Evolutionary conservation across 30 jellyfish, hydroid and myxozoan genomes (phyloP), one percentile per base, ranked within the genome.

Genomic region (Aurelia aurita): DNA sequence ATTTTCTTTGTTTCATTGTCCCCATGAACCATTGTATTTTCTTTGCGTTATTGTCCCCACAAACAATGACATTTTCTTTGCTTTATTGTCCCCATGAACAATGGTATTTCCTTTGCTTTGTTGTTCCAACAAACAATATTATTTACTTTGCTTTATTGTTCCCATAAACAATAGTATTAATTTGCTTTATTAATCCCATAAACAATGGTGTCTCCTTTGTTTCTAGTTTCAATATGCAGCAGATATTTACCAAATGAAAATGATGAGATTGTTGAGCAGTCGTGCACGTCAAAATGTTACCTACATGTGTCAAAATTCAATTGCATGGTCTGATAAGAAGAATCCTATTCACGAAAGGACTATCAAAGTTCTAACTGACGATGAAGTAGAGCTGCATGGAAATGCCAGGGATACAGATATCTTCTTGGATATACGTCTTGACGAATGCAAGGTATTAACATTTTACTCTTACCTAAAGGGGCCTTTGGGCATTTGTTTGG

Each of bases 201-300:
- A 29, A 45, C 27, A n/a, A 22, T 10, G n/a, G 85, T 44, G 14
- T 46, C 21, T 43, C 22, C 58, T 51, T 29, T 64, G 51, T 34
- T 65, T 70, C 23, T 62, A 94, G 99, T 69, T 94, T 74, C 91
- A 86, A 58, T 94, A 89, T 62, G 92, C 99, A 18, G 97, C 98
- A 6, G 91, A 86, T 32, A 72, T 74, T 4, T 95, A 71, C 63
- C 99, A 94, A 66, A 51, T 94, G 73, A 94, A 96, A 43, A 90
- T 76, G 97, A 53, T 94, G 91, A 90, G 95, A 51, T 47, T 94
- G 55, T 81, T 90, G 35, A 94, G 99, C 80, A 72, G 44, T 73
- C 80, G 73, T 32, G 99, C 96, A 13, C 62, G 96, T 18, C 99
- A 94, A 28, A 94, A 94, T 64, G 58, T 94, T 80, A 94, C 99